phyloP scores from a whole-genome alignment of 2,113 vertebrate species.

The Vidua chalybeata region DNA sequence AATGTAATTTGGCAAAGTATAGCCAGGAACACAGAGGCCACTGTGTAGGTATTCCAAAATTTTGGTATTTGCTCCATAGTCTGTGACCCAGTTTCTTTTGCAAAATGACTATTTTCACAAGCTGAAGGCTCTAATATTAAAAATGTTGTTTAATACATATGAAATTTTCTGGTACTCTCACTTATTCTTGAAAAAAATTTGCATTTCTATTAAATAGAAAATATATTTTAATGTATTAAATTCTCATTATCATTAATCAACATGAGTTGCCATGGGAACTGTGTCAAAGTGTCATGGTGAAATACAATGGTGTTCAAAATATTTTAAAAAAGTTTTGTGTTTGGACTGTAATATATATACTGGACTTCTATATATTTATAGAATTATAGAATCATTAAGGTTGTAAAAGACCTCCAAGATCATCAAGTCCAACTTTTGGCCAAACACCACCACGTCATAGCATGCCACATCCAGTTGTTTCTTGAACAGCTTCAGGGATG shows the following conservation, averaged over 20 bases:
- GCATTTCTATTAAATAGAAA: background rate
- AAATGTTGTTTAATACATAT: background rate
- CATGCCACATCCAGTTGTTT: rapidly evolving
- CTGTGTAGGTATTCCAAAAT: background rate
- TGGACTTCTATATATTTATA: background rate
- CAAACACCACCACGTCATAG: rapidly evolving
- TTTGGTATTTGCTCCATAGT: background rate
- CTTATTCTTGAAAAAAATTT: background rate
- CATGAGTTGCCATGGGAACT: background rate
- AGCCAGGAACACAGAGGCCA: background rate
- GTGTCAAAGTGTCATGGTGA: background rate
- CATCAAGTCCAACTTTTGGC: background rate
- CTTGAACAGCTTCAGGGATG: background rate
- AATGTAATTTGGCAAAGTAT: background rate
- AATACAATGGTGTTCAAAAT: background rate
- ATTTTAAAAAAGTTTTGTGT: background rate
- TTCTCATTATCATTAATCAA: background rate
- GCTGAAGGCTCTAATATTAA: background rate
- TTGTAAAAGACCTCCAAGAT: background rate
- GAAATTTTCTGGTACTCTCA: background rate
- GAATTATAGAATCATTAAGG: background rate
- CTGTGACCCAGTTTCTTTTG: background rate
- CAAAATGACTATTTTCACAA: background rate
- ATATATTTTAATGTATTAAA: background rate
- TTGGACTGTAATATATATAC: background rate